These are phyloP conservation scores for Mellilla xanthometata DNA, from an alignment of 2,888 invertebrate species.

Conservation along the genomic window DNA sequence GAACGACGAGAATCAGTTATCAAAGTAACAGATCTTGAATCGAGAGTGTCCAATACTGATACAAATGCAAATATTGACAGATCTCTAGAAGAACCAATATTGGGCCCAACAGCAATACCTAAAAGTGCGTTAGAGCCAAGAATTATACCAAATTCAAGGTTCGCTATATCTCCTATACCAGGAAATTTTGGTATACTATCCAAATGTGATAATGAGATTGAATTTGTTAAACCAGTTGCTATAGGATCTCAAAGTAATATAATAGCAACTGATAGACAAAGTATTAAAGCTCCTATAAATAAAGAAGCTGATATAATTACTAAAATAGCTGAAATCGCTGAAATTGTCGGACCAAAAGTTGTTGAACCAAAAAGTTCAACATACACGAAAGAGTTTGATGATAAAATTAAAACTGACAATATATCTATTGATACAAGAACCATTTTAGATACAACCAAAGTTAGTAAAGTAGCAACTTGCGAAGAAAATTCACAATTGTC, in stretches of 20 bases:
- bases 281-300: neutral
- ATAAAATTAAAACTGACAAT: conserved; percentile 6
- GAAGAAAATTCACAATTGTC: no score
- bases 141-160: conserved; percentile 21
- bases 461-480: no score
- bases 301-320: conserved; percentile 15
- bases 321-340: conserved; percentile 13
- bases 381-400: conserved; percentile 2
- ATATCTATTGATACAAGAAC: neutral
- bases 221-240: conserved; percentile 9
- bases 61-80: conserved; percentile 4
- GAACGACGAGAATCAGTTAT: neutral
- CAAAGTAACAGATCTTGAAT: neutral
- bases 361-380: conserved; percentile 8
- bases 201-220: conserved; percentile 1
- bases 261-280: neutral
- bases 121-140: conserved; percentile 4
- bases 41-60: neutral
- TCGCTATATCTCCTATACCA: conserved; percentile 26
- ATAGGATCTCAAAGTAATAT: conserved; percentile 14
- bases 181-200: conserved; percentile 8
- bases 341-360: conserved; percentile 13
- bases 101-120: conserved; percentile 8
- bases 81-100: conserved; percentile 10
- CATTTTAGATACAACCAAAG: neutral